Evolutionary conservation across 35 echinoderm and acorn worm species (phyloP), one percentile per base, ranked within the genome.

Genomic region (Anneissia japonica): DNA sequence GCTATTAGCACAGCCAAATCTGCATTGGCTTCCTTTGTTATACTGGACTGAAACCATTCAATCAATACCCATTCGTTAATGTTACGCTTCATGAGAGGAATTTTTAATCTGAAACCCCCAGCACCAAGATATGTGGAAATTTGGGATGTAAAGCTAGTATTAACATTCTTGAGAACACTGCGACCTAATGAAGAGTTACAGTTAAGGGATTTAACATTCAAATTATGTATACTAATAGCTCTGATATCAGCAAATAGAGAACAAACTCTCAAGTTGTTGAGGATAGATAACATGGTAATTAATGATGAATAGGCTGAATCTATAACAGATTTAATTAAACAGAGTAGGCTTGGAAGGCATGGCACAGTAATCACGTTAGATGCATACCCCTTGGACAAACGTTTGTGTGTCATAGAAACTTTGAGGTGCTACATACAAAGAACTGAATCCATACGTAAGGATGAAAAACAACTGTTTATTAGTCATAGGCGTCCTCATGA

Each of bases 381-480:
- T 64, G 51, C 51, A 3, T 64, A 45, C 16, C 40, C 40, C 4
- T 16, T 16, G 5, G 16, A 45, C 16, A 45, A 7, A 45, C 4
- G 16, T 45, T 45, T 45, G 40, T 45, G 40, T 45, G 40, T 45
- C 5, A 45, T 45, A 16, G 40, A 45, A 4, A 45, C 40, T 4
- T 45, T 45, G 16, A 45, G 5, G 4, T 45, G 40, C 16, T 45
- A 45, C 40, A 32, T 77, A 32, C 10, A 4, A 6, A 35, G 14
- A 34, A 35, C 32, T 3, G 9, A 3, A 12, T 32, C n/a, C 0
- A 3, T 64, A 23, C 51, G 51, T 64, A 64, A 64, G 35, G 35
- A 38, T 30, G 83, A 91, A 79, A 39, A 12, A 19, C 45, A 91
- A 37, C 13, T 86, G 5, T 81, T 91, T 40, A 76, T 86, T 14